Percentiles rank a stretch among this genome's conserved stretches.
Evolutionary conservation across 2,113 vertebrate species (phyloP).

Genomic region (Thermophis baileyi): DNA sequence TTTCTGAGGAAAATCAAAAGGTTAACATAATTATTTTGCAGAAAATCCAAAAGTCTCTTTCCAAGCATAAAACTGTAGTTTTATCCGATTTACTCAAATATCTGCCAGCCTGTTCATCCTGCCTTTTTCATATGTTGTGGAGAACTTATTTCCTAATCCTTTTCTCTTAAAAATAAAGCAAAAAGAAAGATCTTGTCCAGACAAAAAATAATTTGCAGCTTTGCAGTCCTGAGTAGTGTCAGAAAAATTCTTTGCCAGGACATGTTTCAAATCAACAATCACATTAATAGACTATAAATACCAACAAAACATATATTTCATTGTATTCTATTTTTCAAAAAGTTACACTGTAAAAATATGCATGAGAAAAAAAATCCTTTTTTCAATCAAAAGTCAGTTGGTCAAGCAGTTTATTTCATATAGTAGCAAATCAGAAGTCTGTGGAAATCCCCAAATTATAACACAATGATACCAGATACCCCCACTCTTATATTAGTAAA

Average conservation of each 20-base stretch:
- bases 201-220: neutral
- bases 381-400: neutral
- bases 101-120: neutral
- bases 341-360: neutral
- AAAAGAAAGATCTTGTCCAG: neutral
- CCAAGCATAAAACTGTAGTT: neutral
- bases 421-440: neutral
- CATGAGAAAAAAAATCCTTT: neutral
- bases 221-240: neutral
- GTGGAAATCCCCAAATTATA: neutral
- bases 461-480: neutral
- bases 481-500: neutral
- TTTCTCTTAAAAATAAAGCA: neutral
- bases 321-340: neutral
- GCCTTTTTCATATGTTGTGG: neutral
- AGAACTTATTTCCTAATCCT: neutral
- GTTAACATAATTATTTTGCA: neutral
- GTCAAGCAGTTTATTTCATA: neutral
- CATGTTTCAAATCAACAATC: neutral
- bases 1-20: neutral
- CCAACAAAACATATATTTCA: neutral
- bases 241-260: neutral
- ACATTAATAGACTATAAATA: neutral
- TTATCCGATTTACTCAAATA: neutral
- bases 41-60: neutral